phyloP scores from a whole-genome alignment of 30 jellyfish, hydroid and myxozoan genomes.

The Chironex yamaguchii region DNA sequence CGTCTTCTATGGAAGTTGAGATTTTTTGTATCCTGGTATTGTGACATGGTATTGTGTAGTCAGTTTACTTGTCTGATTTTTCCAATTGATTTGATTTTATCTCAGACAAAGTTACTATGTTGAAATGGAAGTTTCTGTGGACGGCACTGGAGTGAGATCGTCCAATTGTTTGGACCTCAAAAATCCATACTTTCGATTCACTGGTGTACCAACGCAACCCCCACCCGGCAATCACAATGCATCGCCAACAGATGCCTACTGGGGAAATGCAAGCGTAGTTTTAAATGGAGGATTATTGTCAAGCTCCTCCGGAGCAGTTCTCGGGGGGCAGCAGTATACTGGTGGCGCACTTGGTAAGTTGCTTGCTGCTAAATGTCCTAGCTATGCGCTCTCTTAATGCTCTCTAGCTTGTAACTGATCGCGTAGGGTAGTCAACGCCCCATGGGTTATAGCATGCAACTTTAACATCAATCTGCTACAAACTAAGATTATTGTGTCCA shows the following conservation, averaged over 20 bases:
- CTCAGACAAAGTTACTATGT: conserved; percentile 97
- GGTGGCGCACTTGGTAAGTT: background rate
- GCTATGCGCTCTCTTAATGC: too few relatives aligned
- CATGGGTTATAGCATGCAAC: too few relatives aligned
- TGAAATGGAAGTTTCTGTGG: conserved; percentile 91
- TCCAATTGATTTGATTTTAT: background rate
- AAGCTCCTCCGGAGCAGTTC: conserved; percentile 66
- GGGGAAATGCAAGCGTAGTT: conserved; percentile 96
- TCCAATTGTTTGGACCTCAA: conserved; percentile 84
- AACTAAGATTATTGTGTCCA: too few relatives aligned
- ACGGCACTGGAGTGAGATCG: conserved; percentile 97
- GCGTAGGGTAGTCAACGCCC: too few relatives aligned
- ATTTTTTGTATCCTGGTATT: too few relatives aligned
- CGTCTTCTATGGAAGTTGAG: background rate
- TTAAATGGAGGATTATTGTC: conserved; percentile 81
- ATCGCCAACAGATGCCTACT: conserved; percentile 96
- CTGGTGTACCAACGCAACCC: conserved; percentile 84
- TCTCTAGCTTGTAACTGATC: too few relatives aligned
- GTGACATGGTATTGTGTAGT: too few relatives aligned
- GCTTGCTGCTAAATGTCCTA: too few relatives aligned
- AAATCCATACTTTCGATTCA: conserved; percentile 94
- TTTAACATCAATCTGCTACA: too few relatives aligned
- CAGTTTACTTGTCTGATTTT: too few relatives aligned
- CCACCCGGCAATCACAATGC: conserved; percentile 93
- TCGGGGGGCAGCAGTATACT: conserved; percentile 64